Base-by-base conservation (phyloP, 1,140 invertebrate genomes). In the Ganaspis sp. region DNA sequence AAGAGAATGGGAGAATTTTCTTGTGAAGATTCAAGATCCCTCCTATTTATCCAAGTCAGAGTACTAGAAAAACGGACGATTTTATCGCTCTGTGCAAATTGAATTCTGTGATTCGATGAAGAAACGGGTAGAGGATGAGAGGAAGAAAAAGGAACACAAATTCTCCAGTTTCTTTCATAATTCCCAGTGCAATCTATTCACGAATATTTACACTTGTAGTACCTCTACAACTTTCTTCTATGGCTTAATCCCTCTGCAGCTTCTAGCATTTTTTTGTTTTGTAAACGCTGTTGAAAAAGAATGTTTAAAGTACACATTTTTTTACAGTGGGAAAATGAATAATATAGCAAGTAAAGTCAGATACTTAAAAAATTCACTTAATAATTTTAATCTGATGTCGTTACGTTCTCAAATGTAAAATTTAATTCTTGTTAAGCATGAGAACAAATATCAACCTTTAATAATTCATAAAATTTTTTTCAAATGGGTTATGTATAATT, bases 41-140 rank as follows among this genome's bases (percentile, higher is more conserved):
- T 64, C 42, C 75, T 80, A 84, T 78, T 83, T 82, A 82, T 69
- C 37, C 70, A 70, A 80, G 72, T 81, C 74, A 78, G 75, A 82
- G 71, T 75, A 58, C 83, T 83, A 83, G 80, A 85, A 85, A 84
- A 87, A 83, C 80, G 81, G 78, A 74, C 69, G 85, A 85, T 87
- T 86, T 87, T 87, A 86, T 87, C 86, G 82, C 78, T 64, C 21
- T 26, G 54, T 76, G 72, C 84, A 86, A 88, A 88, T 86, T 86
- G 84, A 87, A 86, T 87, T 74, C 75, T 70, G 73, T 78, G 74
- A 80, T 80, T 81, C 78, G 42, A 81, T 79, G 79, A 79, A 64
- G 58, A 75, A 73, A 72, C 23, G 40, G 69, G 70, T 23, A 71
- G 70, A 75, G 64, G 54, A 49, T 49, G n/a, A 49, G 75, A 37